Percentiles rank a stretch among this genome's conserved stretches.
Conservation (phyloP, 2,113 vertebrate genomes). For the Syrrhaptes paradoxus region DNA sequence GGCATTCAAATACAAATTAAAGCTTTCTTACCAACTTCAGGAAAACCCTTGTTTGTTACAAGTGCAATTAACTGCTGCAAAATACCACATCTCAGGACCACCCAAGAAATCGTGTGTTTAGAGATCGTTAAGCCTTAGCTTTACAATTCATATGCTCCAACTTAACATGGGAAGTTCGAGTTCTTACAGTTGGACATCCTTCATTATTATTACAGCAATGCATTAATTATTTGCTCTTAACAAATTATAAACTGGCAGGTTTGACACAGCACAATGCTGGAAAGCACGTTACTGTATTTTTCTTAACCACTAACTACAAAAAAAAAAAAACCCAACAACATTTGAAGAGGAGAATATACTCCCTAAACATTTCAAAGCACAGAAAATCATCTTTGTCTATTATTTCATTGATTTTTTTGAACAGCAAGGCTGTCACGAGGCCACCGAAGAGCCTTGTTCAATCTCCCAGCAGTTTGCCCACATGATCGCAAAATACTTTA, state of each 20-base stretch:
- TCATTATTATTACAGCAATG: neutral
- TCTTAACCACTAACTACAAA: neutral
- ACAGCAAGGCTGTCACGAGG: neutral
- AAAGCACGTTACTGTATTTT: neutral
- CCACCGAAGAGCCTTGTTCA: neutral
- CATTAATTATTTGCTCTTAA: neutral
- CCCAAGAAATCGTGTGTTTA: neutral
- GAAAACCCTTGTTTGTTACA: neutral
- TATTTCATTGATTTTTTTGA: neutral
- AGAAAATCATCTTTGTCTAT: neutral
- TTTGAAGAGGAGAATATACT: neutral
- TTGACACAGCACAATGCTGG: neutral
- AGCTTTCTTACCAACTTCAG: neutral
- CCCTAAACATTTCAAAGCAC: neutral
- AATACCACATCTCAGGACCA: neutral
- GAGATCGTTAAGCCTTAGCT: neutral
- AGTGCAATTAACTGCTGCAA: neutral
- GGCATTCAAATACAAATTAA: neutral
- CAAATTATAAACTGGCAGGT: neutral
- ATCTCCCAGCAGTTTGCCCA: neutral
- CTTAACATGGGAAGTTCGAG: neutral
- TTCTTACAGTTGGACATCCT: neutral
- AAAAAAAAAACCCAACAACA: neutral
- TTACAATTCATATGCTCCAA: neutral
- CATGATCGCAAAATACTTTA: neutral